Conservation (phyloP, 2,797 vertebrate genomes). For the Saguinus oedipus region DNA sequence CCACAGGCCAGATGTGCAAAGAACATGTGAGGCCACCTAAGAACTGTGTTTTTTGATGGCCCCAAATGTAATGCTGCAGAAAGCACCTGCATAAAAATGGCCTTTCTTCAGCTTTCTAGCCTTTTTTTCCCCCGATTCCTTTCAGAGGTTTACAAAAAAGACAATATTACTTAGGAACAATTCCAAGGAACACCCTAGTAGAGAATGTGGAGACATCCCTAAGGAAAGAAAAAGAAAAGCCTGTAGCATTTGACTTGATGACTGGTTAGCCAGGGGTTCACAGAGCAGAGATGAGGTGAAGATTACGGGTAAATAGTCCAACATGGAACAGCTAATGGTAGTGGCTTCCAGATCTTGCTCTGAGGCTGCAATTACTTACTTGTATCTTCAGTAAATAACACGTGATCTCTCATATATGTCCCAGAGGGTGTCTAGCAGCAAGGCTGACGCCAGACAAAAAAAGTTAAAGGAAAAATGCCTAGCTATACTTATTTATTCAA, state of each 20-base stretch:
- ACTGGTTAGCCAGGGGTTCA: background rate
- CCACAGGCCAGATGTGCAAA: constrained; percentile 43
- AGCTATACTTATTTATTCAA: background rate
- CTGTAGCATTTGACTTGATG: background rate
- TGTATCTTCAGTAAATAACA: background rate
- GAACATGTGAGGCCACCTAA: constrained; percentile 40
- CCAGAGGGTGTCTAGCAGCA: background rate
- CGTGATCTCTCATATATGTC: too few relatives aligned
- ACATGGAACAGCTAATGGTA: accelerated
- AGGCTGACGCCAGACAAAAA: background rate
- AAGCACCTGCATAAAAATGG: constrained; percentile 16
- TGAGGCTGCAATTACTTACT: background rate
- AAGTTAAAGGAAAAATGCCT: background rate
- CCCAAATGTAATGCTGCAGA: background rate
- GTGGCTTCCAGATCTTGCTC: background rate
- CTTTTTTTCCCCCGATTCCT: background rate
- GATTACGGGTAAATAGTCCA: background rate
- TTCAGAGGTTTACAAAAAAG: constrained; percentile 14
- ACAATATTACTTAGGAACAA: constrained; percentile 42
- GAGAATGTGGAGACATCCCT: constrained; percentile 25
- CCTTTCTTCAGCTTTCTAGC: background rate
- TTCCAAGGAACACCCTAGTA: constrained; percentile 45
- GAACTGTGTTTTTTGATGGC: constrained; percentile 46
- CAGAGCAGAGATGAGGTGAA: background rate
- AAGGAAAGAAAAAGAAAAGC: constrained; percentile 24